Conservation (phyloP, 2,888 invertebrate genomes). For the Therioaphis trifolii region DNA sequence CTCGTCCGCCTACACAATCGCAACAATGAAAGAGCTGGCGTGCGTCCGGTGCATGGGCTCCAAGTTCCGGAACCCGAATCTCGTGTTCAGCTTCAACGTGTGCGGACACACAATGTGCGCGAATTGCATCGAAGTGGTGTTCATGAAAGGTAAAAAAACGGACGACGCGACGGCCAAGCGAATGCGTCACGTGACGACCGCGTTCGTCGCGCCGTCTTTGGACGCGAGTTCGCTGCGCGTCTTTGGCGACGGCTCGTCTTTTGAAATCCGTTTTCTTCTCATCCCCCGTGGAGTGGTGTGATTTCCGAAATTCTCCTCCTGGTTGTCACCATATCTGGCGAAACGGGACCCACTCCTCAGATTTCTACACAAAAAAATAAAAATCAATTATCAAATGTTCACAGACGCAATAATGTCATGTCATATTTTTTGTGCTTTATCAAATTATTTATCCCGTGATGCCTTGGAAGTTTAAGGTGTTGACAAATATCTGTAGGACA, state of each 20-base stretch:
- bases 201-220: too few species aligned
- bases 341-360: too few species aligned
- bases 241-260: not conserved
- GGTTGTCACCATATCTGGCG: too few species aligned
- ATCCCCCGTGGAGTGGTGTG: not conserved
- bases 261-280: not conserved
- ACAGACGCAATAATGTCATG: too few species aligned
- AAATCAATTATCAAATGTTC: too few species aligned
- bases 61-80: conserved; percentile 94
- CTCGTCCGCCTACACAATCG: not conserved
- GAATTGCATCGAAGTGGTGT: conserved; percentile 95
- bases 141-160: conserved; percentile 83
- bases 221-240: too few species aligned
- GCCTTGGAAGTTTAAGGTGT: too few species aligned
- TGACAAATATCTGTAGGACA: too few species aligned
- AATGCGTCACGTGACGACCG: not conserved
- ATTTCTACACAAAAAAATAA: too few species aligned
- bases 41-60: conserved; percentile 97
- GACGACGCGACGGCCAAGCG: not conserved
- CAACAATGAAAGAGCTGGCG: conserved; percentile 81
- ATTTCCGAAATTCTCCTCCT: not conserved
- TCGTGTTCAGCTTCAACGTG: conserved; percentile 97
- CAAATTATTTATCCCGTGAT: too few species aligned
- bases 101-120: conserved; percentile 98
- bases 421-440: too few species aligned